Conservation (phyloP, 2,888 invertebrate genomes). For the Eupeodes latifasciatus region DNA sequence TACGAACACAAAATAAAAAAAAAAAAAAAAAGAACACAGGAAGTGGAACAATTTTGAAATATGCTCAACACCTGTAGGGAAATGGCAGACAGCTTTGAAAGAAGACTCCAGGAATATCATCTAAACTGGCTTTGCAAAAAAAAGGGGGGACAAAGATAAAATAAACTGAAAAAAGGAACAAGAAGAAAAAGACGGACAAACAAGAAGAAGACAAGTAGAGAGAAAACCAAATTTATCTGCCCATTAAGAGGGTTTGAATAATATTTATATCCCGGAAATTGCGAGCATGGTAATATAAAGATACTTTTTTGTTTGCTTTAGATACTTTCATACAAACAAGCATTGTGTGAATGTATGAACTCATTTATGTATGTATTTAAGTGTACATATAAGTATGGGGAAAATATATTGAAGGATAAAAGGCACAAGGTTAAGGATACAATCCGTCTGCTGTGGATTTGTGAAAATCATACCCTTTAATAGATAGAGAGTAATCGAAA, state of each 20-base stretch:
- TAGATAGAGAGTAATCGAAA: conserved; percentile 34
- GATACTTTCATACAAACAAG: neutral
- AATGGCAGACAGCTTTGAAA: conserved; percentile 34
- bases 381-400: too few relatives aligned
- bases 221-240: conserved; percentile 56
- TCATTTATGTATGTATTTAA: too few relatives aligned
- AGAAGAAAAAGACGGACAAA: conserved; percentile 12
- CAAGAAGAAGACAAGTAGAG: conserved; percentile 29
- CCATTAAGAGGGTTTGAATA: conserved; percentile 62
- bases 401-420: conserved; percentile 16
- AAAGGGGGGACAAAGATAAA: conserved; percentile 7
- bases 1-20: conserved; percentile 27
- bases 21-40: conserved; percentile 9
- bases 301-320: neutral
- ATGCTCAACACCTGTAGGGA: conserved; percentile 70
- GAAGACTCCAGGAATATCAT: neutral
- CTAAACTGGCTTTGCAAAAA: neutral
- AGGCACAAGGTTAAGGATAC: conserved; percentile 44
- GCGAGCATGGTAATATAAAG: conserved; percentile 18
- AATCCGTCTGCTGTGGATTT: conserved; percentile 33
- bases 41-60: conserved; percentile 64
- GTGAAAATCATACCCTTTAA: conserved; percentile 39
- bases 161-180: conserved; percentile 9
- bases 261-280: conserved; percentile 46
- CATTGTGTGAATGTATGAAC: neutral